Evolutionary conservation across 1,140 invertebrate species (phyloP), one percentile per base, ranked within the genome.

Genomic region (Cardiocondyla obscurior): DNA sequence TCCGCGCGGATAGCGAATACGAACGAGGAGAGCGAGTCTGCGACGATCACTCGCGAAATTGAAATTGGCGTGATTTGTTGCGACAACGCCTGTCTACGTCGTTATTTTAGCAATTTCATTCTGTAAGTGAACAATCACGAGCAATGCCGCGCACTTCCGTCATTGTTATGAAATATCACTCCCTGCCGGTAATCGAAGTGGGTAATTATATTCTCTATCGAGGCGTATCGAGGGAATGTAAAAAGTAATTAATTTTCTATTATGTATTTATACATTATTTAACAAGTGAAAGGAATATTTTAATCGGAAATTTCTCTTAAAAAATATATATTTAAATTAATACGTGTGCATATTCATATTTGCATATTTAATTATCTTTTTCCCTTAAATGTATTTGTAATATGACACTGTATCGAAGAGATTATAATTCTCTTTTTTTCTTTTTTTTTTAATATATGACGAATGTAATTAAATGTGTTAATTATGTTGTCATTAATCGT

Each of bases 51-150:
- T 76, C 57, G 73, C 44, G 73, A 77, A 65, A 65, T 77, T 77
- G 73, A 65, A 77, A 77, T 77, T 65, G 60, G 36, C 19, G 44
- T 65, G 73, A 77, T 77, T 65, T 77, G 73, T 77, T 36, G 73
- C 22, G 73, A 51, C 44, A 65, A 36, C 30, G 42, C 33, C 60
- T 53, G 33, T 39, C 62, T 42, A 51, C 33, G 33, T 51, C 44
- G 58, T 65, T 46, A 77, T 76, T 64, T 76, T 22, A 49, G 42
- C 58, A 60, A 76, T 77, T 77, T 77, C 22, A 65, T 77, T 65
- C 44, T 33, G 49, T 65, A 65, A 77, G 58, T 65, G 60, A 77
- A 77, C 73, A 65, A 65, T 77, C 60, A 46, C 60, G 22, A 65
- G 44, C 44, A 44, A 65, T 57, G 19, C 73, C 30, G 42, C 33